phyloP scores from a whole-genome alignment of 64 coral and sea anemone species.

The Dendrophyllia cribrosa region DNA sequence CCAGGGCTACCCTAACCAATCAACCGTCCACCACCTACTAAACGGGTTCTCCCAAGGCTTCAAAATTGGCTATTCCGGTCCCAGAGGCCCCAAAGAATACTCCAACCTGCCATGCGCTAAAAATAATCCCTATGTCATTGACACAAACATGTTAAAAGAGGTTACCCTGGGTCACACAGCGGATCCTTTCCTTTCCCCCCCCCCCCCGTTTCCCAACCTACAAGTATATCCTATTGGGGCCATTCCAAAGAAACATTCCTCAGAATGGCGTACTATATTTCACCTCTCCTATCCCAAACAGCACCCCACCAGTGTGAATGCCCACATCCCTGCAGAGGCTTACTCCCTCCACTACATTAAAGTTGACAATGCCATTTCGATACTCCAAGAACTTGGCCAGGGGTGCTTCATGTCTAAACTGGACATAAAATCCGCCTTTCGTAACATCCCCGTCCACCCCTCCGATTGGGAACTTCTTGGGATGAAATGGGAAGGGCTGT shows the following conservation, averaged over 20 bases:
- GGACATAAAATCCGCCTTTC: constrained; percentile 17
- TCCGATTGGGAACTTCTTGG: constrained; percentile 44
- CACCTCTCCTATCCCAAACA: constrained; percentile 17
- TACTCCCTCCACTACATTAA: constrained; percentile 36
- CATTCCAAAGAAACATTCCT: constrained; percentile 54
- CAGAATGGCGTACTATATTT: constrained; percentile 47
- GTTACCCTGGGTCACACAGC: constrained; percentile 19
- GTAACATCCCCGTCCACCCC: constrained; percentile 35
- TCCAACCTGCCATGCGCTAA: background rate
- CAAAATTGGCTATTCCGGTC: background rate
- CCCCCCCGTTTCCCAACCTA: constrained; percentile 9
- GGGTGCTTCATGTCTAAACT: constrained; percentile 36
- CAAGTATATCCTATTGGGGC: constrained; percentile 34
- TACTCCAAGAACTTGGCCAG: background rate
- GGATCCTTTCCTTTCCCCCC: background rate
- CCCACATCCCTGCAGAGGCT: background rate
- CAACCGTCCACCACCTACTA: background rate
- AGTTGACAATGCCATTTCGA: background rate
- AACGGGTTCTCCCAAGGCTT: background rate
- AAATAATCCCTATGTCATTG: background rate
- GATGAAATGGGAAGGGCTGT: constrained; percentile 11
- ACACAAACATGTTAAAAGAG: constrained; percentile 23
- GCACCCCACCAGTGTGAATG: constrained; percentile 2
- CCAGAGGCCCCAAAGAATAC: background rate
- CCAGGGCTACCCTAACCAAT: background rate